Evolutionary conservation across 1,140 invertebrate species (phyloP).

Genomic region (Bombus sylvicola): DNA sequence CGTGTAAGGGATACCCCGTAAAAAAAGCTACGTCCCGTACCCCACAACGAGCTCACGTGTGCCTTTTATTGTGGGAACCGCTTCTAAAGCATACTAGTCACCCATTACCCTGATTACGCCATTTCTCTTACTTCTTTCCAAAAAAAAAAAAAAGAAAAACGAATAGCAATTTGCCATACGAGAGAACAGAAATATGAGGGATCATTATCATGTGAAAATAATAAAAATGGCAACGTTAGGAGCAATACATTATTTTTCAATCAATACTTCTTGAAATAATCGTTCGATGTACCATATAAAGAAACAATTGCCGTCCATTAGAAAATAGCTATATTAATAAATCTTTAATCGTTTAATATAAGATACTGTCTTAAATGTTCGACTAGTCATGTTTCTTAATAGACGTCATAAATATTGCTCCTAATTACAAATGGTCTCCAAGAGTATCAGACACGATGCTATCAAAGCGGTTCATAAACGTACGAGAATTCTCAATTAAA

Average conservation of each 20-base stretch:
- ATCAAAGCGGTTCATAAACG: background rate
- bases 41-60: conserved; percentile 60
- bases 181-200: background rate
- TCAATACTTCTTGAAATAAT: background rate
- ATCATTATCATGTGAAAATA: background rate
- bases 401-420: background rate
- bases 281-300: background rate
- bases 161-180: background rate
- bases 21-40: conserved; percentile 52
- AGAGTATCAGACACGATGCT: background rate
- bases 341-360: background rate
- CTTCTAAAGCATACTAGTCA: conserved; percentile 24
- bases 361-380: background rate
- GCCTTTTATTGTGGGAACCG: conserved; percentile 73
- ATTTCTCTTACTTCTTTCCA: no score
- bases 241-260: background rate
- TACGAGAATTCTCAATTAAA: background rate
- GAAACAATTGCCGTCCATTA: background rate
- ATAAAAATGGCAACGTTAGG: background rate
- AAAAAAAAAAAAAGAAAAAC: background rate
- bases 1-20: conserved; percentile 64
- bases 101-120: background rate
- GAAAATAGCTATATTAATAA: background rate
- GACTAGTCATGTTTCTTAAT: background rate
- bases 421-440: no score